Evolutionary conservation across 2,113 vertebrate species (phyloP).

Genomic region (Corythoichthys intestinalis): DNA sequence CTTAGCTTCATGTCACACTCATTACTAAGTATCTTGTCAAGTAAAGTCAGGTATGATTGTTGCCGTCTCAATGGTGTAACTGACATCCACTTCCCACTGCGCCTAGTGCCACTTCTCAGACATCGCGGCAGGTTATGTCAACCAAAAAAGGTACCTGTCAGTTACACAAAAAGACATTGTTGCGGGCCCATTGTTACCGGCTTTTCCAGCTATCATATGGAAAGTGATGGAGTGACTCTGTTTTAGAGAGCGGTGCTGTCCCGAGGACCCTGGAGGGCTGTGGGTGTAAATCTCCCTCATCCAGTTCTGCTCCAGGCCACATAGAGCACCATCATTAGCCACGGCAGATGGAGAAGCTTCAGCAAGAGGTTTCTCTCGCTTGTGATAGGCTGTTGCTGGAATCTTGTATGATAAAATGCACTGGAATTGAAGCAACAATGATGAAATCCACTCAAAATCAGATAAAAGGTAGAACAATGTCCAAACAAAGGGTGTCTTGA

Average conservation of each 20-base stretch:
- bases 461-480: slow-evolving; percentile 50
- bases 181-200: slow-evolving; percentile 63
- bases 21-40: slow-evolving; percentile 25
- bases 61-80: slow-evolving; percentile 62
- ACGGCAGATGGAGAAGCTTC: slow-evolving; percentile 61
- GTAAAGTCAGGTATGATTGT: slow-evolving; percentile 50
- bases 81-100: slow-evolving; percentile 58
- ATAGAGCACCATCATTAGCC: slow-evolving; percentile 65
- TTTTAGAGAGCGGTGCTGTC: slow-evolving; percentile 42
- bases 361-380: slow-evolving; percentile 32
- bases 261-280: slow-evolving; percentile 56
- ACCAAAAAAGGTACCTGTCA: slow-evolving; percentile 71
- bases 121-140: slow-evolving; percentile 61
- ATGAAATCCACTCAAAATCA: slow-evolving; percentile 71
- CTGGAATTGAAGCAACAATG: slow-evolving; percentile 49
- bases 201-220: slow-evolving; percentile 63
- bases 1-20: slow-evolving; percentile 36
- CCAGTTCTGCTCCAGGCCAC: slow-evolving; percentile 66
- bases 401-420: slow-evolving; percentile 51
- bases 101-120: slow-evolving; percentile 48
- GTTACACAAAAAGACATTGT: slow-evolving; percentile 68
- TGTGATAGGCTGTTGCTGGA: slow-evolving; percentile 55
- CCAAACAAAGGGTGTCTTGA: slow-evolving; percentile 47
- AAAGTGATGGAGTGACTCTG: slow-evolving; percentile 66
- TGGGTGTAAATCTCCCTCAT: slow-evolving; percentile 67